Conservation (phyloP, 2,113 vertebrate species). For the Grantiella picta region DNA sequence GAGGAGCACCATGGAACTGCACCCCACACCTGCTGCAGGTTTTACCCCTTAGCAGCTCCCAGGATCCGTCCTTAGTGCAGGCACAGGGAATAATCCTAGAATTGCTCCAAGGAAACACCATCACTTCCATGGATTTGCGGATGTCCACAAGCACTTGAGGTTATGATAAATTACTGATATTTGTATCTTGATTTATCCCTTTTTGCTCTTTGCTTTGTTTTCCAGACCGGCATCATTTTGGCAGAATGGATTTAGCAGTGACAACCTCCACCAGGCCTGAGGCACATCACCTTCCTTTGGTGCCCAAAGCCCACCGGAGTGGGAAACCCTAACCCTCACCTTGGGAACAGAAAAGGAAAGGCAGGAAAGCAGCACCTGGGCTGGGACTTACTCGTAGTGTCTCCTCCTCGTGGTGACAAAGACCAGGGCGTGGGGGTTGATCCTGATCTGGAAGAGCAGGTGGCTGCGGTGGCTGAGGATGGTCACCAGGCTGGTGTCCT, state of each 20-base stretch:
- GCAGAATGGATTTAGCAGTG: background rate
- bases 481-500: conserved; percentile 80
- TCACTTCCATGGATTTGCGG: background rate
- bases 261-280: background rate
- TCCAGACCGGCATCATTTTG: background rate
- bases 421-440: conserved; percentile 69
- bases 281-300: background rate
- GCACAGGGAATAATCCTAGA: background rate
- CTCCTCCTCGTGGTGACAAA: conserved; percentile 80
- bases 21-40: background rate
- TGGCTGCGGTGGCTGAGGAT: conserved; percentile 74
- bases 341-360: background rate
- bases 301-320: background rate
- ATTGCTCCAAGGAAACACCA: background rate
- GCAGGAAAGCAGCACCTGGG: background rate
- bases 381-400: conserved; percentile 84
- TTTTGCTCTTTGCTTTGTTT: background rate
- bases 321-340: background rate
- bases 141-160: background rate
- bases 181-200: background rate
- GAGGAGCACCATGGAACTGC: background rate
- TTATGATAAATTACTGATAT: background rate
- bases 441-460: conserved; percentile 81
- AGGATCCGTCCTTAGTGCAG: background rate
- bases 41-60: background rate